Percentiles rank a stretch among this genome's conserved stretches.
Evolutionary conservation across 1,140 invertebrate species (phyloP).

Genomic region (Melipona quadrifasciata): DNA sequence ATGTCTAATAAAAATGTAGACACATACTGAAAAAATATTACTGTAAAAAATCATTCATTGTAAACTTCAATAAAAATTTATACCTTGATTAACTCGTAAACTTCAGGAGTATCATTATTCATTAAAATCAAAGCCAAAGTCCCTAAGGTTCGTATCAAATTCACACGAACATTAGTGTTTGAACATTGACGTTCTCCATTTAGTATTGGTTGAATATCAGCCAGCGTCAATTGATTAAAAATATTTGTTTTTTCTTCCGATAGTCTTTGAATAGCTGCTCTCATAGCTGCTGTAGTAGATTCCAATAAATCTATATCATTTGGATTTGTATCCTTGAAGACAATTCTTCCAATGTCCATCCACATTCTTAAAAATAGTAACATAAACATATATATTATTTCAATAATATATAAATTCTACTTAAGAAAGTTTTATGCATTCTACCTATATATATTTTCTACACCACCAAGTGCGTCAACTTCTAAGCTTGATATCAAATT

Average conservation of each 20-base stretch:
- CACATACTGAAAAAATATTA: slow-evolving; percentile 70
- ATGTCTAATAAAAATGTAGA: slow-evolving; percentile 82
- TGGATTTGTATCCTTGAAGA: slow-evolving; percentile 80
- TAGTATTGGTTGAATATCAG: slow-evolving; percentile 82
- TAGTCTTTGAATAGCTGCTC: slow-evolving; percentile 82
- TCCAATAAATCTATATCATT: slow-evolving; percentile 83
- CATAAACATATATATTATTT: neutral
- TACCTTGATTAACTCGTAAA: slow-evolving; percentile 76
- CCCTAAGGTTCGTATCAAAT: slow-evolving; percentile 87
- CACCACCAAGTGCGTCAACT: slow-evolving; percentile 84
- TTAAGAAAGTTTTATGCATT: neutral
- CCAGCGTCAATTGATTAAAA: slow-evolving; percentile 74
- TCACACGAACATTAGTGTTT: slow-evolving; percentile 84
- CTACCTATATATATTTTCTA: slow-evolving; percentile 80
- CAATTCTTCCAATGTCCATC: slow-evolving; percentile 83
- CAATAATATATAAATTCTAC: slow-evolving; percentile 8
- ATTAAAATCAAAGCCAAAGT: slow-evolving; percentile 82
- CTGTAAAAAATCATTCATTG: slow-evolving; percentile 63
- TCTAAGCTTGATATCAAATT: slow-evolving; percentile 85
- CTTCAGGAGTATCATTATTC: slow-evolving; percentile 57
- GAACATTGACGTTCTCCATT: slow-evolving; percentile 83
- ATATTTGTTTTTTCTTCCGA: slow-evolving; percentile 68
- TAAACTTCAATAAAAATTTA: slow-evolving; percentile 38
- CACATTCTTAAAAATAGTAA: slow-evolving; percentile 74
- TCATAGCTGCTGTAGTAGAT: slow-evolving; percentile 85